Evolutionary conservation across 2,113 vertebrate species (phyloP).

Genomic region (Sterrhoptilus dennistouni): DNA sequence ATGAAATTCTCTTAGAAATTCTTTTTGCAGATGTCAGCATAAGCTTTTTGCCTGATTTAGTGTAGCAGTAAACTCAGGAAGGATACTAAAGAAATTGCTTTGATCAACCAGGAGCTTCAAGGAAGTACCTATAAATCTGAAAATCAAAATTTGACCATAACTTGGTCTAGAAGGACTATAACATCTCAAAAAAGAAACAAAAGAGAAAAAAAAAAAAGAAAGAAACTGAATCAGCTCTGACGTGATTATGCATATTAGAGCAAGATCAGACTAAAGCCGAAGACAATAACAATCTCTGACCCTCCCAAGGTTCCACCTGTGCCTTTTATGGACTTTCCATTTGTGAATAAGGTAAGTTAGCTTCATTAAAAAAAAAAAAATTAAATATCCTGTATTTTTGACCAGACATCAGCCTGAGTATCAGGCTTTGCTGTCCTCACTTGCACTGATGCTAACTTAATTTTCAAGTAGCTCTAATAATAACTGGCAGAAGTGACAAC

Average conservation of each 20-base stretch:
- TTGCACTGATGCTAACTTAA: background rate
- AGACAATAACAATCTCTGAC: background rate
- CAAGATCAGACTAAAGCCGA: background rate
- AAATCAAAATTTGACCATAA: background rate
- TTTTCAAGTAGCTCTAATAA: slow-evolving; percentile 17
- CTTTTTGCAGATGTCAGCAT: slow-evolving; percentile 72
- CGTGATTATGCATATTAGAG: background rate
- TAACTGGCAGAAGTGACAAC: background rate
- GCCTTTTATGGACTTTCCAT: background rate
- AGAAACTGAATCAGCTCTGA: background rate
- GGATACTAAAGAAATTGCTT: slow-evolving; percentile 2
- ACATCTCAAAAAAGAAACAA: background rate
- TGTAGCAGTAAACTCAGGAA: slow-evolving; percentile 46
- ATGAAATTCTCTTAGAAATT: slow-evolving; percentile 56
- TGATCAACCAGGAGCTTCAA: background rate
- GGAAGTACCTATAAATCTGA: background rate
- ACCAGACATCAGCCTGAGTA: background rate
- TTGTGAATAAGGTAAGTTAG: background rate
- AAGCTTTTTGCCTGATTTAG: slow-evolving; percentile 45
- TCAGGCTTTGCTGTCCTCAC: background rate
- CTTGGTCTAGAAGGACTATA: background rate
- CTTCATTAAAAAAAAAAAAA: background rate
- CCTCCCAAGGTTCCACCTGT: background rate
- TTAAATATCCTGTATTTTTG: background rate
- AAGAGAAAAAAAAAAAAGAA: background rate